Evolutionary conservation across 2,888 invertebrate species (phyloP), one percentile per base, ranked within the genome.

Genomic region (Alsophila aescularia): DNA sequence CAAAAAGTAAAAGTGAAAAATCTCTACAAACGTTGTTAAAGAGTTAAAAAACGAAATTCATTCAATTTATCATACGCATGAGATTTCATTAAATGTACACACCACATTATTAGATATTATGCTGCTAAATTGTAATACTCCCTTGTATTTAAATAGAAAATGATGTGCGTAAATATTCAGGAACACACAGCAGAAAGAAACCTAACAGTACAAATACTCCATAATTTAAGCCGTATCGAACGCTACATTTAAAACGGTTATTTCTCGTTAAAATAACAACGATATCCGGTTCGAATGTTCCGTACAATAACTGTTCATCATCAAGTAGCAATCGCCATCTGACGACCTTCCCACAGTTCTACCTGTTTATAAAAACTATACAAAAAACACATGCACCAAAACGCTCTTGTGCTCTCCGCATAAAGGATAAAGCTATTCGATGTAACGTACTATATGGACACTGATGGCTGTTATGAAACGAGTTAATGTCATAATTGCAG

Each of bases 401-500:
- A 75, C 72, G 74, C 67, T 81, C 77, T 80, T 76, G 75, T 83
- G 81, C 76, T 79, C 75, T 24, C 83, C 75, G 79, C 73, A 42
- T 42, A 35, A 65, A 69, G 73, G 63, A 79, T 90, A 83, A 87
- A 87, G 88, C 82, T 87, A 88, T 85, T 78, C 79, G 36, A 51
- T 13, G 31, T 40, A 40, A 39, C 49, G 44, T 40, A 45, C 50
- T 39, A 50, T 85, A 84, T 81, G 84, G 82, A 81, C 81, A 82
- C 84, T 82, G 78, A 87, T 84, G 71, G 82, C 77, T 83, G 80
- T 87, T 87, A 87, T 82, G 83, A 83, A 81, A 84, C 78, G 82
- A 85, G 82, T 89, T 90, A 89, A 89, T 87, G 89, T 87, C 86
- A 88, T 89, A 89, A 90, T 88, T 89, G 87, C 78, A 81, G 83